A percentile compares a stretch with the other conserved stretches of the same genome.
Evolutionary conservation across 1,140 invertebrate genomes (phyloP).

Genomic region (Protaetia brevitarsis): DNA sequence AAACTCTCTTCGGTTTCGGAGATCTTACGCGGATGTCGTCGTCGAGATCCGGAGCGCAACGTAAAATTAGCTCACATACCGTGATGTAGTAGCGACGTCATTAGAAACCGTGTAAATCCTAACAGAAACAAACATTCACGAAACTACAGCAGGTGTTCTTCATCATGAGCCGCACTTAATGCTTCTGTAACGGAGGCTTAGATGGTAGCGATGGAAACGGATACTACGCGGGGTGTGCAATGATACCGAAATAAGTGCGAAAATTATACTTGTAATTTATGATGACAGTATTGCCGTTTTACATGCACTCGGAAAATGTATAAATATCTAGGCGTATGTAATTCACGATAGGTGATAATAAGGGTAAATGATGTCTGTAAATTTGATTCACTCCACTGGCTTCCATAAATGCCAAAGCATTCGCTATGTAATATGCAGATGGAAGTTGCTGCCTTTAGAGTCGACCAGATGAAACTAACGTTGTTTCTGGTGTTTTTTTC

Average conservation of each 20-base stretch:
- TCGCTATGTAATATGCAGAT: too few species aligned
- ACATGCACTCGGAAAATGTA: not conserved
- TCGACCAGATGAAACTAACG: too few species aligned
- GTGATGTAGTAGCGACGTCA: constrained; percentile 29
- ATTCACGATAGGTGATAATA: too few species aligned
- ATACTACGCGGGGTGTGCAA: not conserved
- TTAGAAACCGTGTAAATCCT: constrained; percentile 31
- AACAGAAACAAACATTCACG: constrained; percentile 31
- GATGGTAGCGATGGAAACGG: not conserved
- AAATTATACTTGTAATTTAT: constrained; percentile 2
- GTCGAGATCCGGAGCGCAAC: not conserved
- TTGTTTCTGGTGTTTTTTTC: too few species aligned
- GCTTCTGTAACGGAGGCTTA: constrained; percentile 17
- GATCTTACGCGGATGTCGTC: not conserved
- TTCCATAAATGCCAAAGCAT: too few species aligned
- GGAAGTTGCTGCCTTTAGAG: too few species aligned
- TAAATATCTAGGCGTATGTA: too few species aligned
- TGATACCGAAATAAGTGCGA: constrained; percentile 8
- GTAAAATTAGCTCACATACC: constrained; percentile 32
- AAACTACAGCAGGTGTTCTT: constrained; percentile 30
- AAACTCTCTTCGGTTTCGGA: not conserved
- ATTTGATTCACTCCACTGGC: too few species aligned
- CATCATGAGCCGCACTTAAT: constrained; percentile 24
- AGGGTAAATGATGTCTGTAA: too few species aligned
- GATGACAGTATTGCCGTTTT: not conserved